These are phyloP conservation scores for Penaeus japonicus DNA, from an alignment of 1,140 invertebrate genomes.

Conservation along the genomic window DNA sequence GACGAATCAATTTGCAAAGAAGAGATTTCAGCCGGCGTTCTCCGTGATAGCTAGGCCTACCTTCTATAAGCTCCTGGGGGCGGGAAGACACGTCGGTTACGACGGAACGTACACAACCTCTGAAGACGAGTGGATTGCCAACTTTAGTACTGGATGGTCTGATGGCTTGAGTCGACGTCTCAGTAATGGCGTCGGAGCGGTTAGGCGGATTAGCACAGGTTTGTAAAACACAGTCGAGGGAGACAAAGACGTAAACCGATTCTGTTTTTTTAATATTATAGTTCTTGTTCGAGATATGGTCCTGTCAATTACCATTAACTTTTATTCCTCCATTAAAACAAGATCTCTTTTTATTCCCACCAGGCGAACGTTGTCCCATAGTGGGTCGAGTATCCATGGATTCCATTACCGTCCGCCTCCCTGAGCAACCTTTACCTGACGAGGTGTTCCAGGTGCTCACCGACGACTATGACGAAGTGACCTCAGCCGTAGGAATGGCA, in stretches of 20 bases:
- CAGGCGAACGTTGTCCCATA: conserved; percentile 53
- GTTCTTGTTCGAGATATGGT: neutral
- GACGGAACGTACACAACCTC: conserved; percentile 42
- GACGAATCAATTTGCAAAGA: conserved; percentile 21
- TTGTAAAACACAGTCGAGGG: neutral
- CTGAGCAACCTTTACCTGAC: conserved; percentile 25
- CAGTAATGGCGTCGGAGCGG: conserved; percentile 26
- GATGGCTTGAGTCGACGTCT: conserved; percentile 50
- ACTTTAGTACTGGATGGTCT: conserved; percentile 54
- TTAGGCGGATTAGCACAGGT: conserved; percentile 51
- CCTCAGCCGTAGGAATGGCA: conserved; percentile 50
- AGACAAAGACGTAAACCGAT: neutral
- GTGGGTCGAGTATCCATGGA: conserved; percentile 57
- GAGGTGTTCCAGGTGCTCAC: conserved; percentile 51
- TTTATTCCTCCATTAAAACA: neutral
- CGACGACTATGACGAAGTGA: conserved; percentile 45
- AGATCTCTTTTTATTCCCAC: neutral
- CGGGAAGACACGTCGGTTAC: conserved; percentile 44
- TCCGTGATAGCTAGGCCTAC: conserved; percentile 45
- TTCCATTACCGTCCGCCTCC: conserved; percentile 49
- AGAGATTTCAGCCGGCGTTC: conserved; percentile 43
- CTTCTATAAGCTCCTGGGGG: conserved; percentile 46
- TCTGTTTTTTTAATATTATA: neutral
- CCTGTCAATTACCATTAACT: neutral
- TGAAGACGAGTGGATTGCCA: conserved; percentile 51